phyloP scores from a whole-genome alignment of 2,113 vertebrate genomes.

The Pao palembangensis region DNA sequence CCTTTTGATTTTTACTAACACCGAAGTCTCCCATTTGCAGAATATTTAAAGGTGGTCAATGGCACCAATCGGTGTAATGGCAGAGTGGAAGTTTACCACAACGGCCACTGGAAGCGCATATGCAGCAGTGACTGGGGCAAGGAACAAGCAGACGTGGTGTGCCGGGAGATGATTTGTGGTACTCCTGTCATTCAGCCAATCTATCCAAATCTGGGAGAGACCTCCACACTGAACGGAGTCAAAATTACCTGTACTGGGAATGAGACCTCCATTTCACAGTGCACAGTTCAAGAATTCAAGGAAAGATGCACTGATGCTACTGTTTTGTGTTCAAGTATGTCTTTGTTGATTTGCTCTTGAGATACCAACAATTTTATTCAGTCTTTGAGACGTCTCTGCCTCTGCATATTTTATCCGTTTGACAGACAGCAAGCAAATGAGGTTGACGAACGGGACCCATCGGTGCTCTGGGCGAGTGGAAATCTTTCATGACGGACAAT shows the following conservation, averaged over 20 bases:
- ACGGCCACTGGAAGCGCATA: constrained; percentile 39
- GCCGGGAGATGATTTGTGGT: constrained; percentile 54
- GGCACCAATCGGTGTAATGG: constrained; percentile 56
- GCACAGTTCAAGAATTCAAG: constrained; percentile 22
- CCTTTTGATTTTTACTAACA: background rate
- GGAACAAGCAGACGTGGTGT: constrained; percentile 20
- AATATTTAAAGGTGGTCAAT: constrained; percentile 38
- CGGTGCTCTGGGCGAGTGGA: constrained; percentile 63
- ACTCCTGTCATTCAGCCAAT: background rate
- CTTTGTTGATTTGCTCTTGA: background rate
- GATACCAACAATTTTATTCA: too few species aligned
- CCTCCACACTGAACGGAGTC: background rate
- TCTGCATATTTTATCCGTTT: background rate
- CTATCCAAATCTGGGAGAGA: constrained; percentile 11
- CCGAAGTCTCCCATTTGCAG: constrained; percentile 22
- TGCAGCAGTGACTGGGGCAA: constrained; percentile 39
- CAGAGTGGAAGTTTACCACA: constrained; percentile 35
- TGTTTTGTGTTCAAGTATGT: constrained; percentile 51
- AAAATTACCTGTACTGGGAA: constrained; percentile 56
- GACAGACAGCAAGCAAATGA: constrained; percentile 50
- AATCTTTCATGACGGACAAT: constrained; percentile 44
- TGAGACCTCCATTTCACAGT: constrained; percentile 51
- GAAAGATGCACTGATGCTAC: constrained; percentile 37
- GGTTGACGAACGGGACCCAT: constrained; percentile 52
- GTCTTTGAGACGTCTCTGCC: too few species aligned